Base-by-base conservation (phyloP, 2,113 vertebrate species). In the Sphaerodactylus townsendi region DNA sequence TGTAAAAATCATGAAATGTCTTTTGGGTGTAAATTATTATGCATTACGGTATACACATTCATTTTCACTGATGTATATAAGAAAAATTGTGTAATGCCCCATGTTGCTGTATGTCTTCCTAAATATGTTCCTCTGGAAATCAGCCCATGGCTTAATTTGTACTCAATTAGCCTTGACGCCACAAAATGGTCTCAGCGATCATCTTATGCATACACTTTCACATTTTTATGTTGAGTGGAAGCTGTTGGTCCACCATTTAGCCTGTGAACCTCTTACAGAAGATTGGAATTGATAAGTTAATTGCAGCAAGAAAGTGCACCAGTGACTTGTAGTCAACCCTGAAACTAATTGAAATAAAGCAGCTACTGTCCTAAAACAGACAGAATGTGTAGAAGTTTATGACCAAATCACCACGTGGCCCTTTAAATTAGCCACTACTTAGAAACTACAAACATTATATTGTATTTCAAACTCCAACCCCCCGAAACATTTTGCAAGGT, bases 221-320 rank as follows among this genome's bases (percentile, higher is more conserved):
- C 53, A 65, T 85, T 73, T 64, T 72, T 39, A 72, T 72, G 50
- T 64, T 79, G 83, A 72, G 23, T 48, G 53, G 68, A 85, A 85
- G 39, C 68, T 72, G 53, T 72, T 64, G 66, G 23, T 79, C 76
- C n/a, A 72, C n/a, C 28, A 21, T 79, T 76, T 72, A 85, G 68
- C 77, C 76, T 79, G 71, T 85, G 83, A 64, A 79, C 69, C 68
- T 64, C 68, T 85, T 85, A 65, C 66, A 79, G 66, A 72, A 85
- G 53, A 79, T 62, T 72, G 76, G 41, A 85, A 85, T 79, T 71
- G 76, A 85, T 85, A 79, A 37, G 75, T 78, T 85, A 85, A 85
- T 85, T 78, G 66, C 23, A 35, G 30, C 39, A 85, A 84, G 66
- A 78, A 56, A 48, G 8, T 84, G 39, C 62, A 41, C 35, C 76